Evolutionary conservation across 2,113 vertebrate genomes (phyloP).

Genomic region (Osmerus eperlanus): DNA sequence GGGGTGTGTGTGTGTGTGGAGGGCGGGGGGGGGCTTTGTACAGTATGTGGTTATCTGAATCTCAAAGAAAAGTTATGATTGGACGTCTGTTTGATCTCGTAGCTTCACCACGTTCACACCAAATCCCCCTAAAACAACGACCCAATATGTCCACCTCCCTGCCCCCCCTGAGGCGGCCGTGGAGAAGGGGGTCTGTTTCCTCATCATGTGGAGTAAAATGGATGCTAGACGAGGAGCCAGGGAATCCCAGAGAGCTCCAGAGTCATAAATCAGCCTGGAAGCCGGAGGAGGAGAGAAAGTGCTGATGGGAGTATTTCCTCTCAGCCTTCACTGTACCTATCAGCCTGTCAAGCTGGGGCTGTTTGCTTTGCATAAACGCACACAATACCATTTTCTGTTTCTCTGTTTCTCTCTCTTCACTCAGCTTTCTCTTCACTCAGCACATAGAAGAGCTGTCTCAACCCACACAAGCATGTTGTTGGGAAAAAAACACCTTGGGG

Average conservation of each 20-base stretch:
- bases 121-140: background rate
- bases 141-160: background rate
- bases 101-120: too few relatives aligned
- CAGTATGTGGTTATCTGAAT: too few relatives aligned
- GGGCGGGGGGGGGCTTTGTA: too few relatives aligned
- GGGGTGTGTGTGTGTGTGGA: too few relatives aligned
- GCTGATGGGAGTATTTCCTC: constrained; percentile 65
- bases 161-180: background rate
- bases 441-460: too few relatives aligned
- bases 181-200: background rate
- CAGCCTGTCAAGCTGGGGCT: constrained; percentile 51
- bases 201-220: constrained; percentile 13
- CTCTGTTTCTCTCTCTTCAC: constrained; percentile 7
- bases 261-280: constrained; percentile 63
- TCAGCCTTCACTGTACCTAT: constrained; percentile 42
- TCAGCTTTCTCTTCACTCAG: constrained; percentile 20
- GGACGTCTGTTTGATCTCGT: too few relatives aligned
- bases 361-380: constrained; percentile 35
- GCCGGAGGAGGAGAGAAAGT: constrained; percentile 60
- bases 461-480: too few relatives aligned
- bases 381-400: background rate
- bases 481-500: too few relatives aligned
- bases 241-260: constrained; percentile 59
- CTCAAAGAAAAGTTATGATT: too few relatives aligned
- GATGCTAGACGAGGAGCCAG: constrained; percentile 48